phyloP scores from a whole-genome alignment of 2,888 invertebrate species.

The Spodoptera picta region DNA sequence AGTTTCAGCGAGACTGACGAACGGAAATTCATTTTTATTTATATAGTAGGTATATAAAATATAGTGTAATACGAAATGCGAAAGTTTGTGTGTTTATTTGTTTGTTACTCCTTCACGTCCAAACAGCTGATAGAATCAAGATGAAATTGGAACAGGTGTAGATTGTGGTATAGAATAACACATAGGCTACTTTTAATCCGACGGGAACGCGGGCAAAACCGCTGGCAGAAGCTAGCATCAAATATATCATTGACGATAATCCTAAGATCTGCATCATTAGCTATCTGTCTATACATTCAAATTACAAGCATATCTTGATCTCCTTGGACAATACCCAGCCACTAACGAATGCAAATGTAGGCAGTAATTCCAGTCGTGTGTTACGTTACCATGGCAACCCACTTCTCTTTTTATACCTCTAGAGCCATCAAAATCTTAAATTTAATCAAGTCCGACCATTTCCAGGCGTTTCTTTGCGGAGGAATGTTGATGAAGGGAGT shows the following conservation, averaged over 20 bases:
- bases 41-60: too few species aligned
- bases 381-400: constrained; percentile 47
- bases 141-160: too few species aligned
- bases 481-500: constrained; percentile 7
- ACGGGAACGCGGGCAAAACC: too few species aligned
- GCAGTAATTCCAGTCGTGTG: constrained; percentile 40
- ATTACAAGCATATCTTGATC: constrained; percentile 34
- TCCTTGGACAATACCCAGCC: constrained; percentile 48
- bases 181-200: too few species aligned
- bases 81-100: too few species aligned
- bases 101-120: too few species aligned
- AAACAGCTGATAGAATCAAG: too few species aligned
- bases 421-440: constrained; percentile 49
- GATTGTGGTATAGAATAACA: too few species aligned
- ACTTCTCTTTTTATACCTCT: constrained; percentile 45
- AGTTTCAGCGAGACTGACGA: too few species aligned
- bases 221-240: too few species aligned
- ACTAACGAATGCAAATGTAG: constrained; percentile 51
- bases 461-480: constrained; percentile 22
- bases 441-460: constrained; percentile 51
- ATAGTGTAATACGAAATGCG: too few species aligned
- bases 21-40: too few species aligned
- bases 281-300: constrained; percentile 31
- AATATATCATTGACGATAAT: constrained; percentile 3
- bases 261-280: constrained; percentile 12